Conservation (phyloP, 2,113 vertebrate species). For the Carassius auratus region DNA sequence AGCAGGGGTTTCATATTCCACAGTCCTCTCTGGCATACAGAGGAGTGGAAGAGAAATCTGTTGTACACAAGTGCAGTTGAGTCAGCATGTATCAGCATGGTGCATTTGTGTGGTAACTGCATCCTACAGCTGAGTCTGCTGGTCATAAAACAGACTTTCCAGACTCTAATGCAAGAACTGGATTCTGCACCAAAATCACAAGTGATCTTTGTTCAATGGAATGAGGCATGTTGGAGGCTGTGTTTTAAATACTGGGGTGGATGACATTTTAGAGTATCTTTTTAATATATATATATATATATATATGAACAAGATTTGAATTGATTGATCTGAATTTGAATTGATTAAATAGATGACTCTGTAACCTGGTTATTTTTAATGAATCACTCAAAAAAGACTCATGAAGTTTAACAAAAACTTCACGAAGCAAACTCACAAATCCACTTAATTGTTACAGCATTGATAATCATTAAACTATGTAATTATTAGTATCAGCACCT, state of each 20-base stretch:
- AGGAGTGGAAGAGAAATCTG: neutral
- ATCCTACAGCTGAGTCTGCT: conserved; percentile 22
- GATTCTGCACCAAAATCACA: conserved; percentile 5
- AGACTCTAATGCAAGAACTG: conserved; percentile 4
- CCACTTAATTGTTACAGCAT: too few species aligned
- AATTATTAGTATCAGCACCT: neutral
- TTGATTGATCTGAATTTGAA: neutral
- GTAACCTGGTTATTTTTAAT: neutral
- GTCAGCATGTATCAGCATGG: conserved; percentile 32
- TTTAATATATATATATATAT: neutral
- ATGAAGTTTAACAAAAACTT: too few species aligned
- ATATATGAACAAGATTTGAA: neutral
- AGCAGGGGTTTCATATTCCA: conserved; percentile 15
- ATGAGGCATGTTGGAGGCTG: neutral
- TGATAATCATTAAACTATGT: neutral
- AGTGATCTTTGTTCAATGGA: neutral
- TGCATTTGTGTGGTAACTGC: conserved; percentile 25
- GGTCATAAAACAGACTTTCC: conserved; percentile 26
- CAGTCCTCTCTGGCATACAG: neutral
- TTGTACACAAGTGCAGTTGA: neutral
- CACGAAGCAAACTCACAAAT: too few species aligned
- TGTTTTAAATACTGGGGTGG: neutral
- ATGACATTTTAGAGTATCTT: neutral
- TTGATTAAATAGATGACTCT: neutral
- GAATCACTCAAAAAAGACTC: neutral